These are phyloP conservation scores for Campoplex nolae DNA, from an alignment of 2,888 invertebrate genomes.

Conservation along the genomic window DNA sequence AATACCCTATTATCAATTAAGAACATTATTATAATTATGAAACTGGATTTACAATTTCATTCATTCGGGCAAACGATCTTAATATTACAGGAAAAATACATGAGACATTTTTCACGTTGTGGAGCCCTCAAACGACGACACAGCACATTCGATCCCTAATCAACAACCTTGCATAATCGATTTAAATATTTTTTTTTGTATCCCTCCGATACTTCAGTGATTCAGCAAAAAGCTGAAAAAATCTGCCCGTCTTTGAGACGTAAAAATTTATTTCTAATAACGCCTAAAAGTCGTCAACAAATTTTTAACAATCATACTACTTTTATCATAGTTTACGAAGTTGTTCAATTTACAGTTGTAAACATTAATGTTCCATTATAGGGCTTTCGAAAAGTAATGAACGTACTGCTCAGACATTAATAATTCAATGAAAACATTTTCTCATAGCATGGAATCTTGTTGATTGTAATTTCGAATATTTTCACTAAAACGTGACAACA, in stretches of 20 bases:
- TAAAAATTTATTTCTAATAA: too few species aligned
- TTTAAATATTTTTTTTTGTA: not conserved
- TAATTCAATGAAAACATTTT: too few species aligned
- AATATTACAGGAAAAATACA: not conserved
- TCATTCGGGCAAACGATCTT: not conserved
- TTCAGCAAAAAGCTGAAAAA: not conserved
- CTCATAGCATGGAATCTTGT: too few species aligned
- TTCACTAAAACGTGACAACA: not conserved
- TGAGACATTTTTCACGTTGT: not conserved
- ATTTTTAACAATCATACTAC: too few species aligned
- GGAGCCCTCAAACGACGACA: slow-evolving; percentile 34
- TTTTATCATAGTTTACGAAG: too few species aligned
- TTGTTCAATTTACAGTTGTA: too few species aligned
- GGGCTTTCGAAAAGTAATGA: too few species aligned
- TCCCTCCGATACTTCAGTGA: not conserved
- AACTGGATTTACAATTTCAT: not conserved
- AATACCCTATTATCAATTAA: not conserved
- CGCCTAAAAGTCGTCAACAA: too few species aligned
- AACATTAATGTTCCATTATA: too few species aligned
- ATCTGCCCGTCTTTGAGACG: too few species aligned
- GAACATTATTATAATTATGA: not conserved
- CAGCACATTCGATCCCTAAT: slow-evolving; percentile 30
- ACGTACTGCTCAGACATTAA: too few species aligned
- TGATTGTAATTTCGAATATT: not conserved
- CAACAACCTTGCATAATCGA: slow-evolving; percentile 26